phyloP scores from a whole-genome alignment of 2,797 vertebrate species.

The Karalla daura region DNA sequence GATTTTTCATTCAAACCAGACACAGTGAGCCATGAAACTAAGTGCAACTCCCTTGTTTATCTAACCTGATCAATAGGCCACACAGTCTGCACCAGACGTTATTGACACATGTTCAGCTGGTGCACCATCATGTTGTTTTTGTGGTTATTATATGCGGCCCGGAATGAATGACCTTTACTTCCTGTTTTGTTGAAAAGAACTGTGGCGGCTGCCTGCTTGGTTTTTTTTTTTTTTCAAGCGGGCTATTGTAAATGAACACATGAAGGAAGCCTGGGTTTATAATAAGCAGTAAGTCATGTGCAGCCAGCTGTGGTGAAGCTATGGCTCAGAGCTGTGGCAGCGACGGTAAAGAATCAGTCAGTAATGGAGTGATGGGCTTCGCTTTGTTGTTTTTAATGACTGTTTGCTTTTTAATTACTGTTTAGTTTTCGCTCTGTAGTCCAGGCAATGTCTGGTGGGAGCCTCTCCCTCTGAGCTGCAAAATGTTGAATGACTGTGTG shows the following conservation, averaged over 20 bases:
- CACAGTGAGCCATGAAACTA: not conserved
- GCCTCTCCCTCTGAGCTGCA: constrained; percentile 50
- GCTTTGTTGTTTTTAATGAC: constrained; percentile 24
- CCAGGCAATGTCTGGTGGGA: constrained; percentile 23
- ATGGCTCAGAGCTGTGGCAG: constrained; percentile 9
- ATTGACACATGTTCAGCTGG: constrained; percentile 53
- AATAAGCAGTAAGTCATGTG: constrained; percentile 19
- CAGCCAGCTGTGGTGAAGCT: not conserved
- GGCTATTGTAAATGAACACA: constrained; percentile 15
- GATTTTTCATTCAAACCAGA: constrained; percentile 5
- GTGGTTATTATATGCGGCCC: constrained; percentile 6
- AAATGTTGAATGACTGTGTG: constrained; percentile 67
- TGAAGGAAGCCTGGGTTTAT: not conserved
- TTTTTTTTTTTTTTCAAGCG: too few relatives aligned
- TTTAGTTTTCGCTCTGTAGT: constrained; percentile 35
- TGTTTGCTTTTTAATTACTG: constrained; percentile 38
- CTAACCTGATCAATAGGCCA: constrained; percentile 45
- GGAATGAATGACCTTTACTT: constrained; percentile 20
- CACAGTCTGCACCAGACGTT: constrained; percentile 25
- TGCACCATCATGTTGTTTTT: constrained; percentile 32
- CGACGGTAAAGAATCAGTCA: constrained; percentile 24
- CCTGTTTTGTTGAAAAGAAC: constrained; percentile 16
- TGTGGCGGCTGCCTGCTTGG: not conserved
- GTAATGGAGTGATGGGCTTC: not conserved
- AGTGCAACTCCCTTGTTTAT: constrained; percentile 34